Evolutionary conservation across 2,113 vertebrate species (phyloP).

Genomic region (Pelobates fuscus): DNA sequence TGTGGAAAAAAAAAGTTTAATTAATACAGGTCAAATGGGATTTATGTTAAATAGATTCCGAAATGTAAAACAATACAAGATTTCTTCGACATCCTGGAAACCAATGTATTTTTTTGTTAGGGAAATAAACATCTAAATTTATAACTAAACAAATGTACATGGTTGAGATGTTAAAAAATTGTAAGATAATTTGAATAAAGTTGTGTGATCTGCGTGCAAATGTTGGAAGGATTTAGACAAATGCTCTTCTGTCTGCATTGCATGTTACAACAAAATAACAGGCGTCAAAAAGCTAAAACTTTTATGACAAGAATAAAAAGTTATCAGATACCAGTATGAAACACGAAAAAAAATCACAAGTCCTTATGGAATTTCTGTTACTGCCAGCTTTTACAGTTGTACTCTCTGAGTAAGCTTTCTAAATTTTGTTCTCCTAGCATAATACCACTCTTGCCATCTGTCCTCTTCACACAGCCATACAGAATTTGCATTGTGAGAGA

Average conservation of each 20-base stretch:
- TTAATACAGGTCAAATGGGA: constrained; percentile 10
- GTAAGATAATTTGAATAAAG: no score
- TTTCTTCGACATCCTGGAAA: constrained; percentile 14
- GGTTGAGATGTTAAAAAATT: no score
- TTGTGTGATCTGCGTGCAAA: no score
- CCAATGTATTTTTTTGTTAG: constrained; percentile 7
- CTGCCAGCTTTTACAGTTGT: constrained; percentile 47
- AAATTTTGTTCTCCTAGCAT: constrained; percentile 46
- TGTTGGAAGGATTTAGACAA: no score
- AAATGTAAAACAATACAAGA: not conserved
- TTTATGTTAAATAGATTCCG: constrained; percentile 9
- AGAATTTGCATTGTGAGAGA: constrained; percentile 47
- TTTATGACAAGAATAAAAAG: constrained; percentile 29
- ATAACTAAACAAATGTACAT: no score
- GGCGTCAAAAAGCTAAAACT: constrained; percentile 30
- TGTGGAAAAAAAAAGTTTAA: not conserved
- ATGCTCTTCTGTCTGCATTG: no score
- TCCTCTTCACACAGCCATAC: constrained; percentile 35
- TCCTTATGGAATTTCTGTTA: constrained; percentile 49
- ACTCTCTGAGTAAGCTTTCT: constrained; percentile 46
- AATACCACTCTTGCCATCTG: constrained; percentile 48
- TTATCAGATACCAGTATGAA: constrained; percentile 20
- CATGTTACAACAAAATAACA: constrained; percentile 9
- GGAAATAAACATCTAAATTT: no score
- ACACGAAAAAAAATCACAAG: constrained; percentile 16